Evolutionary conservation across 2,888 invertebrate genomes (phyloP).

Genomic region (Mythimna vitellina): DNA sequence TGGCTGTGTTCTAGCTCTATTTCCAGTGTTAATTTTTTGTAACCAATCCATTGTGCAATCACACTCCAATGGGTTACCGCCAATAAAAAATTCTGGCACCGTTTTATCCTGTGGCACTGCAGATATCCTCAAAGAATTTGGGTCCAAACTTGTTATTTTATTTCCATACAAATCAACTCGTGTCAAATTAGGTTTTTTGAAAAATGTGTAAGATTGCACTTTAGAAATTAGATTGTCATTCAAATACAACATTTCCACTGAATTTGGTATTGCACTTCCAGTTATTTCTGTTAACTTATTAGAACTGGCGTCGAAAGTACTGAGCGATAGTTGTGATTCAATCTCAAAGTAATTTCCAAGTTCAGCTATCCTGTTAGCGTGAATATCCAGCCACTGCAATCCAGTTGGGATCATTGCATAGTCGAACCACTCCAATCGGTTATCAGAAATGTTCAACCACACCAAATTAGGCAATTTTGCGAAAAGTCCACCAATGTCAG

Average conservation of each 20-base stretch:
- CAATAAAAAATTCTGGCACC: slow-evolving; percentile 95
- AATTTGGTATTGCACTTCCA: slow-evolving; percentile 95
- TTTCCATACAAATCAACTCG: slow-evolving; percentile 95
- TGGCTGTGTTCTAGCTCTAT: slow-evolving; percentile 94
- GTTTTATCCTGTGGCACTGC: slow-evolving; percentile 93
- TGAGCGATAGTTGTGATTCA: slow-evolving; percentile 94
- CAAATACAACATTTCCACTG: slow-evolving; percentile 94
- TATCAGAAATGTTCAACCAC: slow-evolving; percentile 96
- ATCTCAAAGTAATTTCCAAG: slow-evolving; percentile 96
- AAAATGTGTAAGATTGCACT: slow-evolving; percentile 96
- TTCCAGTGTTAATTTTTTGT: slow-evolving; percentile 94
- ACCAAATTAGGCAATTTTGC: slow-evolving; percentile 95
- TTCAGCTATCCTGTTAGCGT: slow-evolving; percentile 95
- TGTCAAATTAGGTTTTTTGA: slow-evolving; percentile 96
- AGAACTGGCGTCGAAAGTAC: slow-evolving; percentile 95
- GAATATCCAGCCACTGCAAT: slow-evolving; percentile 96
- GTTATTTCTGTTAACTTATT: slow-evolving; percentile 95
- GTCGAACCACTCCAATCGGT: slow-evolving; percentile 95
- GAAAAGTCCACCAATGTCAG: slow-evolving; percentile 95
- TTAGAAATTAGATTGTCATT: slow-evolving; percentile 95
- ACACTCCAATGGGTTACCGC: slow-evolving; percentile 96
- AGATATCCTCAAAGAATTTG: slow-evolving; percentile 94
- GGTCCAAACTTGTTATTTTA: slow-evolving; percentile 94
- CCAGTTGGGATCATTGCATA: slow-evolving; percentile 96
- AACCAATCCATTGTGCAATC: slow-evolving; percentile 98